A percentile compares a stretch with the other conserved stretches of the same genome.
These are phyloP conservation scores for Buceros bicornis DNA, from an alignment of 2,797 vertebrate genomes.

Conservation along the genomic window DNA sequence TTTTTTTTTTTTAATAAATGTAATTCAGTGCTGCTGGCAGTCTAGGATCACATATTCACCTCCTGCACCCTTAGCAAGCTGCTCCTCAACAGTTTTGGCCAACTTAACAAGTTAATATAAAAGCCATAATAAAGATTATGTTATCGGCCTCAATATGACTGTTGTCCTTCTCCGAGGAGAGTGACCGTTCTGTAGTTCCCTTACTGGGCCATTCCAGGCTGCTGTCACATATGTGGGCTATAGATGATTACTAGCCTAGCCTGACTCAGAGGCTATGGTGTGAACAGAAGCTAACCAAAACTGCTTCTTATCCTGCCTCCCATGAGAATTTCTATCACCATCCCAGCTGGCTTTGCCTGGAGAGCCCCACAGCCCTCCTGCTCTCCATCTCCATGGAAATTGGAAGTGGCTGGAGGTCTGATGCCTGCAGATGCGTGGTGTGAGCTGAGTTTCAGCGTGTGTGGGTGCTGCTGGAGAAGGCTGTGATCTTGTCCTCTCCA, in stretches of 20 bases:
- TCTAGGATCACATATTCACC: background rate
- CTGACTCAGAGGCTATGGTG: background rate
- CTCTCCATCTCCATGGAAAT: background rate
- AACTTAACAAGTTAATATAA: conserved; percentile 23
- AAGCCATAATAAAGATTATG: conserved; percentile 48
- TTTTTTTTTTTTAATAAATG: background rate
- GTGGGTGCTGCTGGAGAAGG: background rate
- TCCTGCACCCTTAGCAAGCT: background rate
- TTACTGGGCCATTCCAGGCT: background rate
- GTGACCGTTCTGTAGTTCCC: background rate
- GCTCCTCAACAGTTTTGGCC: background rate
- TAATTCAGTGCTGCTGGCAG: background rate
- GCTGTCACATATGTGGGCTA: too few species aligned
- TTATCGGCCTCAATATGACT: background rate
- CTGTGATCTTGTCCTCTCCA: background rate
- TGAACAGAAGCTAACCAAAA: background rate
- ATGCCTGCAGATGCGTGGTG: background rate
- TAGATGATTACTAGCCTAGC: background rate
- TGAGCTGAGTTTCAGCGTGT: background rate
- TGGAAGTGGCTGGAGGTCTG: background rate
- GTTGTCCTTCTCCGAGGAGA: background rate
- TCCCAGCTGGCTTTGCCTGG: background rate
- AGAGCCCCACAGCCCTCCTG: background rate
- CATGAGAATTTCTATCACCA: background rate
- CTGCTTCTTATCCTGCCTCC: background rate